A percentile compares a stretch with the other conserved stretches of the same genome.
phyloP scores from a whole-genome alignment of 1,140 invertebrate genomes.

The Oedothorax gibbosus region DNA sequence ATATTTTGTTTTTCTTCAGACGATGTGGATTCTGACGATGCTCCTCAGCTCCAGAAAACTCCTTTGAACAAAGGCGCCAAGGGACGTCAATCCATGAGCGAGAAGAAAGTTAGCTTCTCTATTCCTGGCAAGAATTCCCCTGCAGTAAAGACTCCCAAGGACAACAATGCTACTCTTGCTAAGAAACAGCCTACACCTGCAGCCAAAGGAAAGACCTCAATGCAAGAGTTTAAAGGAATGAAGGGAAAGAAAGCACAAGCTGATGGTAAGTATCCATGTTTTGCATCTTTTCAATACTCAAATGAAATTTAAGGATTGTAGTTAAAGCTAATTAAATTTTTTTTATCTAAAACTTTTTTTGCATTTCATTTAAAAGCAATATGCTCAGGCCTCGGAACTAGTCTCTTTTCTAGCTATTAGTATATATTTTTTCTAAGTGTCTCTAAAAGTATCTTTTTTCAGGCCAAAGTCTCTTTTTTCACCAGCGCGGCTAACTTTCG shows the following conservation, averaged over 20 bases:
- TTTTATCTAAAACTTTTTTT: too few relatives aligned
- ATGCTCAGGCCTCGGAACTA: background rate
- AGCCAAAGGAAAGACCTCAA: background rate
- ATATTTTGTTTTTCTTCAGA: background rate
- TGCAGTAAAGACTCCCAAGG: conserved; percentile 7
- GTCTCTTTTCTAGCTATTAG: too few relatives aligned
- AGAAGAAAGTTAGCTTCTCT: conserved; percentile 28
- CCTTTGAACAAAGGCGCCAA: conserved; percentile 10
- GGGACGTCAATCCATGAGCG: conserved; percentile 17
- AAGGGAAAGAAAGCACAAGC: conserved; percentile 9
- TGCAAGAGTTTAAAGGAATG: conserved; percentile 30
- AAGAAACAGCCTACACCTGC: conserved; percentile 20
- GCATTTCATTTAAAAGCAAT: too few relatives aligned
- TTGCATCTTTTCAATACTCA: background rate
- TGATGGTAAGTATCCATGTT: background rate
- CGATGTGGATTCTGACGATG: background rate
- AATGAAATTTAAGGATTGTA: background rate
- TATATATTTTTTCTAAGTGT: too few relatives aligned
- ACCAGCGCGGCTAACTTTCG: too few relatives aligned
- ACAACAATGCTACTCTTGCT: background rate
- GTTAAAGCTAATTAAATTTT: too few relatives aligned
- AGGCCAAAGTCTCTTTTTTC: too few relatives aligned
- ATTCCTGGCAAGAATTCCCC: conserved; percentile 2
- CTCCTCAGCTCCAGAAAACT: conserved; percentile 1
- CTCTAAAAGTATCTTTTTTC: too few relatives aligned